phyloP scores from a whole-genome alignment of 1,140 invertebrate species.

The Drosophila pseudoobscura region DNA sequence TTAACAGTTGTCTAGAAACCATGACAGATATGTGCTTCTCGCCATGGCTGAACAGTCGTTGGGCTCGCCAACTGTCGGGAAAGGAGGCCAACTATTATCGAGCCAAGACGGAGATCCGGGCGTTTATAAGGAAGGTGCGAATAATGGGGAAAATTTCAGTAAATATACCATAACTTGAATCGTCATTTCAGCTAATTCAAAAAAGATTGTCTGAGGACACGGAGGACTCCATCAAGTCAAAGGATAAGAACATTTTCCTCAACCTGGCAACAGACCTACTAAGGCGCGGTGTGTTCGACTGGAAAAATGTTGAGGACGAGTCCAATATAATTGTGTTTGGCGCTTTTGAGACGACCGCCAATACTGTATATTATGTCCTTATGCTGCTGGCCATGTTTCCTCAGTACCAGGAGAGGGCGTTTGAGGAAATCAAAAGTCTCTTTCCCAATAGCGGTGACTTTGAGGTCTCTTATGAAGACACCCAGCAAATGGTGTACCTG shows the following conservation, averaged over 20 bases:
- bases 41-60: constrained; percentile 58
- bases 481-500: constrained; percentile 87
- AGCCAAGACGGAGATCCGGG: constrained; percentile 59
- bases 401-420: constrained; percentile 85
- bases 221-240: constrained; percentile 4
- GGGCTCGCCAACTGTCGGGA: constrained; percentile 43
- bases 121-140: constrained; percentile 63
- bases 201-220: constrained; percentile 47
- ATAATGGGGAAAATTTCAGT: not conserved
- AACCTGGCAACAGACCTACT: constrained; percentile 65
- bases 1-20: constrained; percentile 63
- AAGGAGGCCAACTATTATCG: constrained; percentile 48
- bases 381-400: constrained; percentile 78
- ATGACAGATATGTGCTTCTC: constrained; percentile 79
- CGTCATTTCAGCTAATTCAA: constrained; percentile 46
- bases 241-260: constrained; percentile 67
- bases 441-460: constrained; percentile 84
- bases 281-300: constrained; percentile 56
- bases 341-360: constrained; percentile 78
- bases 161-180: not conserved
- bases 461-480: constrained; percentile 84
- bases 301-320: constrained; percentile 72
- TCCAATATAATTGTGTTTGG: constrained; percentile 76
- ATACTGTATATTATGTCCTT: constrained; percentile 61
- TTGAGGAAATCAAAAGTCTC: constrained; percentile 86